Conservation (phyloP, 2,113 vertebrate genomes). For the Craseonycteris thonglongyai region DNA sequence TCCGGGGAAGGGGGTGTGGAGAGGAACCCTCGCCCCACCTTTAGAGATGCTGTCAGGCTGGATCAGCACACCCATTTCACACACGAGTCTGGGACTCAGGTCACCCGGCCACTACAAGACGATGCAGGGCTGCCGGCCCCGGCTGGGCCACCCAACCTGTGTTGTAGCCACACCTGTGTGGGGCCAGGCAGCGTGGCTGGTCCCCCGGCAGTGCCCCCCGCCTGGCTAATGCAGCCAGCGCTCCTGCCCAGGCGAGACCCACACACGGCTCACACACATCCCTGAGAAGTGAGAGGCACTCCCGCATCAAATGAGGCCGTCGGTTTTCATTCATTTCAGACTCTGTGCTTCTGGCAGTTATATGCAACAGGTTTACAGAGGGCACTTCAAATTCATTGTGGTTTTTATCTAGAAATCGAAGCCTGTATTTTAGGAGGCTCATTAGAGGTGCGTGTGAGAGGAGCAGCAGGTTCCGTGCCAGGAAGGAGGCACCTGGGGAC, state of each 20-base stretch:
- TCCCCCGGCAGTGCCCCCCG: fast-evolving
- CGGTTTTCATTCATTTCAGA: slow-evolving; percentile 69
- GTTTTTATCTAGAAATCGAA: slow-evolving; percentile 70
- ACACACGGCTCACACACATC: fast-evolving
- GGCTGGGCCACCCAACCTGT: fast-evolving
- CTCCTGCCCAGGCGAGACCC: fast-evolving
- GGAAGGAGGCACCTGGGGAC: neutral
- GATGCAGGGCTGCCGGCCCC: neutral
- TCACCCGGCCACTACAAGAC: neutral
- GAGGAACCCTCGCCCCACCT: fast-evolving
- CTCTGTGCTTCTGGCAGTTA: slow-evolving; percentile 67
- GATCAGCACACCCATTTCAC: neutral
- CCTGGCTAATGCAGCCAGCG: fast-evolving
- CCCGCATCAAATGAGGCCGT: neutral
- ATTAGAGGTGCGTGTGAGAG: slow-evolving; percentile 26
- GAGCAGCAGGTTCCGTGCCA: neutral
- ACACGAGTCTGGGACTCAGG: neutral
- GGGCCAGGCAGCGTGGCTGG: too few relatives aligned
- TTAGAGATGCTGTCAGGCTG: fast-evolving
- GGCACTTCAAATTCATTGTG: slow-evolving; percentile 62
- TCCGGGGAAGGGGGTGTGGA: fast-evolving
- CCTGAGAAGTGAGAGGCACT: slow-evolving; percentile 29
- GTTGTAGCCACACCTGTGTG: fast-evolving
- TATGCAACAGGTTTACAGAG: slow-evolving; percentile 64
- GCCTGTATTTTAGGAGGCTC: slow-evolving; percentile 54